These are phyloP conservation scores for Trichechus manatus DNA, from an alignment of 2,113 vertebrate genomes.

Conservation along the genomic window DNA sequence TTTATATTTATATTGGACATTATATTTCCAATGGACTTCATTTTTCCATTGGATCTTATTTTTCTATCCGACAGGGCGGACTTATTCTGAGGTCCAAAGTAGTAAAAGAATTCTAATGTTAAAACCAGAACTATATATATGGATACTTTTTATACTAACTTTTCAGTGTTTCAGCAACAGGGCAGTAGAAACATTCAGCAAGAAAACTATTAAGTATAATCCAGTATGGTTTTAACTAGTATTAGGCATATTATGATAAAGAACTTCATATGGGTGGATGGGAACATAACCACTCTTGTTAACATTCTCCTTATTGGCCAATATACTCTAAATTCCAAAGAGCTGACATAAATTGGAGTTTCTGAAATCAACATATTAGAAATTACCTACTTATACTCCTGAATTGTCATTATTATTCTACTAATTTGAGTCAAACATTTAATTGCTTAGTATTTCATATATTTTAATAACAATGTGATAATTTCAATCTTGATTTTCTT, in stretches of 20 bases:
- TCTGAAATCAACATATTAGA: not conserved
- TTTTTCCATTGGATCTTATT: conserved; percentile 3
- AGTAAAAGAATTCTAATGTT: not conserved
- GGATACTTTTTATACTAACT: not conserved
- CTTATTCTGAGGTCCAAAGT: not conserved
- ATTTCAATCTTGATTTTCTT: not conserved
- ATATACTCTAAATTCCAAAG: not conserved
- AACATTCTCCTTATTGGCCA: not conserved
- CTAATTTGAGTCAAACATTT: not conserved
- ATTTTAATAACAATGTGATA: not conserved
- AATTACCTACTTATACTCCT: not conserved
- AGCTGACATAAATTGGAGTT: not conserved
- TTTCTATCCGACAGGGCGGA: not conserved
- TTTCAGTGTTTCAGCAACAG: not conserved
- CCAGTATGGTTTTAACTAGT: not conserved
- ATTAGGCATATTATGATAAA: not conserved
- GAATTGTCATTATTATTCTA: not conserved
- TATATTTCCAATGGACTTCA: not conserved
- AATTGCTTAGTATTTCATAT: not conserved
- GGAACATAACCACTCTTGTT: not conserved
- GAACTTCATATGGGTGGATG: not conserved
- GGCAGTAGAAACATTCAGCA: not conserved
- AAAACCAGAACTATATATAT: not conserved
- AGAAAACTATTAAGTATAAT: not conserved
- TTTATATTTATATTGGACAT: not conserved